Evolutionary conservation across 2,797 vertebrate species (phyloP).

Genomic region (Epinephelus coioides): DNA sequence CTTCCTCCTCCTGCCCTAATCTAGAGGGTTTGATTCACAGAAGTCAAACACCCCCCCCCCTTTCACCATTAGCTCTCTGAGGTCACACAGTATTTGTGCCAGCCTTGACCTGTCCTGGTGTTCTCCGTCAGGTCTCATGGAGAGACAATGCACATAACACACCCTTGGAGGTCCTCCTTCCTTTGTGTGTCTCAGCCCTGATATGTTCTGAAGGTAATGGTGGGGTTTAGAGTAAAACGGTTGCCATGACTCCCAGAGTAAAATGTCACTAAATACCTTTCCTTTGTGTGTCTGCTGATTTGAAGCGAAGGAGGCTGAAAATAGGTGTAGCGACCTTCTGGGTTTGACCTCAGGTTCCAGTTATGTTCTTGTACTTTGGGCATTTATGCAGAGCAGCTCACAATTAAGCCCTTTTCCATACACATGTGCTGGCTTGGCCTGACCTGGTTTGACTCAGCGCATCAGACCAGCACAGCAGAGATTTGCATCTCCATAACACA

Average conservation of each 20-base stretch:
- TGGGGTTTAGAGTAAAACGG: conserved; percentile 42
- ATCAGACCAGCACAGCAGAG: no score
- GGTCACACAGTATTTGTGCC: conserved; percentile 51
- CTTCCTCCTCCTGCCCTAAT: conserved; percentile 40
- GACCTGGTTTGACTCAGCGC: no score
- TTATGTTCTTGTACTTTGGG: background rate
- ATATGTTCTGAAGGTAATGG: conserved; percentile 48
- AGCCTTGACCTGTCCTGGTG: conserved; percentile 44
- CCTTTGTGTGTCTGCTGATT: conserved; percentile 14
- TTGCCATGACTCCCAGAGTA: conserved; percentile 53
- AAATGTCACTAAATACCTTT: conserved; percentile 49
- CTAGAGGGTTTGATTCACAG: conserved; percentile 40
- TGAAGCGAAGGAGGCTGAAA: conserved; percentile 4
- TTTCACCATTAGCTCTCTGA: conserved; percentile 14
- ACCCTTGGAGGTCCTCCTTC: conserved; percentile 18
- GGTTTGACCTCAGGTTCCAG: conserved; percentile 31
- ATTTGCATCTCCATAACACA: no score
- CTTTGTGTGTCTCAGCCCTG: conserved; percentile 35
- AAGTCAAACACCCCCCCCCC: background rate
- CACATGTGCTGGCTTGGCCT: no score
- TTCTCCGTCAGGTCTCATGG: conserved; percentile 3
- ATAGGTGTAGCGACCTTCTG: conserved; percentile 20
- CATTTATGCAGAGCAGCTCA: background rate
- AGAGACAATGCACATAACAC: conserved; percentile 29
- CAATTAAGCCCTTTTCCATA: no score